phyloP scores from a whole-genome alignment of 2,888 invertebrate species.

The Standfussiana lucernea region DNA sequence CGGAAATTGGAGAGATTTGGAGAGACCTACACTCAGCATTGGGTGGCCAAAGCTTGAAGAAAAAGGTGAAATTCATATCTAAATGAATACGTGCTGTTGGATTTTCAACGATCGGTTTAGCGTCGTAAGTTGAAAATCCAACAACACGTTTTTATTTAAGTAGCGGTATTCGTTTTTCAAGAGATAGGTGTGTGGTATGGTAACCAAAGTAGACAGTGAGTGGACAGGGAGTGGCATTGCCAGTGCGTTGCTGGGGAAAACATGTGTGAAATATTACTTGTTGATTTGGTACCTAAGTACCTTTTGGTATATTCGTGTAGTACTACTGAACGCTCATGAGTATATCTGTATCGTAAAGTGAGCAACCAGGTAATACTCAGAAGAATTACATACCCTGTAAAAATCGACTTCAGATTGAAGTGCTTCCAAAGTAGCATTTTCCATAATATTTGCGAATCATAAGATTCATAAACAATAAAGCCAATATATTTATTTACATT shows the following conservation, averaged over 20 bases:
- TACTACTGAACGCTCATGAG: background rate
- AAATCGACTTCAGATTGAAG: slow-evolving; percentile 88
- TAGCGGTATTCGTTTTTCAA: background rate
- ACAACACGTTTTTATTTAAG: background rate
- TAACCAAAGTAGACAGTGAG: background rate
- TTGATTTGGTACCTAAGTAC: slow-evolving; percentile 25
- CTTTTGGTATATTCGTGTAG: background rate
- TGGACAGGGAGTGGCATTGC: background rate
- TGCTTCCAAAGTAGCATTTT: slow-evolving; percentile 75
- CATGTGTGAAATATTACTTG: slow-evolving; percentile 24
- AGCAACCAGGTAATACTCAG: background rate
- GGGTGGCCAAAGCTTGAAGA: background rate
- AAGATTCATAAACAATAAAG: background rate
- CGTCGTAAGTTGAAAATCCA: background rate
- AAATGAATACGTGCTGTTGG: background rate
- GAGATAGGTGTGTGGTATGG: background rate
- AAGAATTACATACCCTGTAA: slow-evolving; percentile 84
- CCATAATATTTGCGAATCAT: slow-evolving; percentile 68
- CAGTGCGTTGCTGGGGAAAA: slow-evolving; percentile 42
- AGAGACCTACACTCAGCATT: background rate
- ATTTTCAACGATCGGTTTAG: background rate
- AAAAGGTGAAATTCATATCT: background rate
- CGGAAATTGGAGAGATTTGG: background rate
- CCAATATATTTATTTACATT: background rate
- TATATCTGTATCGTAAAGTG: background rate